Percentiles rank a stretch among this genome's conserved stretches.
Evolutionary conservation across 2,888 invertebrate genomes (phyloP).

Genomic region (Pharmacophagus antenor): DNA sequence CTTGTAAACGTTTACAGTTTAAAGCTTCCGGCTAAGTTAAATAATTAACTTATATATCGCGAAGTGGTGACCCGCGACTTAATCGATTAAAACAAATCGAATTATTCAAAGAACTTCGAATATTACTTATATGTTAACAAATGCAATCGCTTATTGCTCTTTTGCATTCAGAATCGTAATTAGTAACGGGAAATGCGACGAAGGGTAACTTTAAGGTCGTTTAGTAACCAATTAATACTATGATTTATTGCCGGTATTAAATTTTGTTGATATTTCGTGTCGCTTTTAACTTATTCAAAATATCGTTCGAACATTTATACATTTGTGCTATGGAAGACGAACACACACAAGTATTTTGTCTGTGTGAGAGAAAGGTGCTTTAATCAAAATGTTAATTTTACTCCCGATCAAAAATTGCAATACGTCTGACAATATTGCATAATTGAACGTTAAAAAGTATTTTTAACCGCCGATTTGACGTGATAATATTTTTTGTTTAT

Average conservation of each 20-base stretch:
- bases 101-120: neutral
- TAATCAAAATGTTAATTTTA: conserved; percentile 3
- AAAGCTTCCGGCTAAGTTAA: neutral
- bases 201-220: conserved; percentile 22
- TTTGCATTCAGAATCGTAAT: conserved; percentile 18
- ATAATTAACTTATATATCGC: neutral
- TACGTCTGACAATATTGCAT: neutral
- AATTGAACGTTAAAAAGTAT: neutral
- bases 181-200: conserved; percentile 12
- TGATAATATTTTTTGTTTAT: neutral
- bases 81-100: neutral
- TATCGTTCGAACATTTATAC: neutral
- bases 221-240: conserved; percentile 15
- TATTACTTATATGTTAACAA: conserved; percentile 9
- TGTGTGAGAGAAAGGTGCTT: neutral
- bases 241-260: conserved; percentile 12
- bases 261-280: neutral
- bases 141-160: conserved; percentile 3
- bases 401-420: neutral
- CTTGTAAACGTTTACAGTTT: neutral
- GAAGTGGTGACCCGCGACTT: neutral
- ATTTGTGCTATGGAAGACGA: neutral
- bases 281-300: neutral
- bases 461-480: neutral
- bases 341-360: neutral